These are phyloP conservation scores for Lepeophtheirus nordmannii DNA, from an alignment of 2,888 invertebrate species.

Conservation along the genomic window DNA sequence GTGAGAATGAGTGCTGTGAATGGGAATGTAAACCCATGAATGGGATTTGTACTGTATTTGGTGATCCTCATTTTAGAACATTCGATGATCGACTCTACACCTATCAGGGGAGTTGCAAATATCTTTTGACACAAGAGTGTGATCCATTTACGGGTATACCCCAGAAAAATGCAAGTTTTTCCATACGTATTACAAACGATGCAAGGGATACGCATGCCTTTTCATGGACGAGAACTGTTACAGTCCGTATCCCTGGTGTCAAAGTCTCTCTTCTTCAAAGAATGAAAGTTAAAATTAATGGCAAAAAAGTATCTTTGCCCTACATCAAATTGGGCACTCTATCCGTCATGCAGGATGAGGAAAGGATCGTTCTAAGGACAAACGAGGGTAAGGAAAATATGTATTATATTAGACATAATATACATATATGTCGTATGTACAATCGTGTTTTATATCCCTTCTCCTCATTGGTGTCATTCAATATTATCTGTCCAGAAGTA, in stretches of 20 bases:
- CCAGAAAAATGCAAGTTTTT: slow-evolving; percentile 41
- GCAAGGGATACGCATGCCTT: slow-evolving; percentile 61
- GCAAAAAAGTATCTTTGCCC: slow-evolving; percentile 54
- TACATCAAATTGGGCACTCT: slow-evolving; percentile 37
- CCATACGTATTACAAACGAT: slow-evolving; percentile 75
- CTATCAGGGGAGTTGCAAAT: slow-evolving; percentile 84
- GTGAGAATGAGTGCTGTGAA: too few relatives aligned
- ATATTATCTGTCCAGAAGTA: too few relatives aligned
- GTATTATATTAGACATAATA: not conserved
- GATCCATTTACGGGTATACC: not conserved
- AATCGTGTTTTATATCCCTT: not conserved
- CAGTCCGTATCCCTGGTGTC: slow-evolving; percentile 39
- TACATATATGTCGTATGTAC: not conserved
- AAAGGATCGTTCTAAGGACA: slow-evolving; percentile 35
- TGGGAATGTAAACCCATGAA: slow-evolving; percentile 44
- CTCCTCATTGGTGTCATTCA: too few relatives aligned
- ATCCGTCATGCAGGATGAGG: slow-evolving; percentile 40
- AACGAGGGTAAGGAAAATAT: slow-evolving; percentile 30
- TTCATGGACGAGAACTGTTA: slow-evolving; percentile 79
- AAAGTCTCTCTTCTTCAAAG: slow-evolving; percentile 72
- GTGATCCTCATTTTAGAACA: slow-evolving; percentile 85
- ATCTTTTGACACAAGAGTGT: slow-evolving; percentile 72
- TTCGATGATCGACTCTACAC: slow-evolving; percentile 87
- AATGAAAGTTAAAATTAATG: slow-evolving; percentile 66
- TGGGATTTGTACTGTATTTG: slow-evolving; percentile 81